These are phyloP conservation scores for Bombyx huttoni DNA, from an alignment of 2,888 invertebrate species.

Conservation along the genomic window DNA sequence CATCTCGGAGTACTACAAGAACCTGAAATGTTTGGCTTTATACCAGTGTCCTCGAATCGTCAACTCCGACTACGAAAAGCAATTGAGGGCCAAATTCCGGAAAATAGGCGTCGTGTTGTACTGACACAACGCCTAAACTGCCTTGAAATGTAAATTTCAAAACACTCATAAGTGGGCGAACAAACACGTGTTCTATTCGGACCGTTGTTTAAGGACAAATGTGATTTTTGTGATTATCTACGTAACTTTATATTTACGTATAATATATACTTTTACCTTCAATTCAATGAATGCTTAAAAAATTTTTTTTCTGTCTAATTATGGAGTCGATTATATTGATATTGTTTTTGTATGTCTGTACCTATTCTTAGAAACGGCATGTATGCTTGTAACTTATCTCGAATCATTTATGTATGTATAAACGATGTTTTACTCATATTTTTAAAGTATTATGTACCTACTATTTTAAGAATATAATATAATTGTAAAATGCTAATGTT, in stretches of 20 bases:
- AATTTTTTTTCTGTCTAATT: too few species aligned
- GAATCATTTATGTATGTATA: too few species aligned
- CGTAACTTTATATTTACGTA: not conserved
- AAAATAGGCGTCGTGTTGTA: slow-evolving; percentile 58
- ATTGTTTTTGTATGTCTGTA: too few species aligned
- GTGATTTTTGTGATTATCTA: not conserved
- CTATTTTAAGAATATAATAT: too few species aligned
- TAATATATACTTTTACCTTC: too few species aligned
- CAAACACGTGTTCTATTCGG: not conserved
- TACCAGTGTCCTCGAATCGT: slow-evolving; percentile 57
- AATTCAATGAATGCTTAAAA: too few species aligned
- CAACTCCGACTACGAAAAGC: slow-evolving; percentile 51
- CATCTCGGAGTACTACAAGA: slow-evolving; percentile 52
- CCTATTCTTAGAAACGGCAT: too few species aligned
- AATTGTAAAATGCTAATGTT: too few species aligned
- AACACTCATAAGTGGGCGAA: not conserved
- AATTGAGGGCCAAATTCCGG: slow-evolving; percentile 52
- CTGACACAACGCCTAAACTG: slow-evolving; percentile 12
- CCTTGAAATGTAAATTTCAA: not conserved
- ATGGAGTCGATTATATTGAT: too few species aligned
- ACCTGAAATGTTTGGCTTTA: slow-evolving; percentile 50
- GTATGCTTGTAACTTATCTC: too few species aligned
- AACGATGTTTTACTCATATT: too few species aligned
- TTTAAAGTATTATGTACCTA: too few species aligned
- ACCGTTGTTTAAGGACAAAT: not conserved